phyloP scores from a whole-genome alignment of 1,140 invertebrate genomes.

The Dendroctonus valens region DNA sequence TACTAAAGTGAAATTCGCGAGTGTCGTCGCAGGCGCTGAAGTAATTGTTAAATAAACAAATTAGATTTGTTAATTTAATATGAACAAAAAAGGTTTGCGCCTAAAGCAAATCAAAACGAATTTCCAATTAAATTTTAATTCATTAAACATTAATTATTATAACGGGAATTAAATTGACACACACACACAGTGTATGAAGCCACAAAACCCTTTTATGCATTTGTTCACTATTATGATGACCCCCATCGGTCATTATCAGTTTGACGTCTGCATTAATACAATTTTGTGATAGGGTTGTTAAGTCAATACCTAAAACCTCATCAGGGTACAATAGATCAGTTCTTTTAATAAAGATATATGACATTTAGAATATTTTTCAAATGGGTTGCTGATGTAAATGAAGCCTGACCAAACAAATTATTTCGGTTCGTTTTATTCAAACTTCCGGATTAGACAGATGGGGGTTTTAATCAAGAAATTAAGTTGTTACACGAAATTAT shows the following conservation, averaged over 20 bases:
- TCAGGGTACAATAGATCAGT: slow-evolving; percentile 19
- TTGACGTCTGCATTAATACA: slow-evolving; percentile 1
- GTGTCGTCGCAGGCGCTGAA: too few relatives aligned
- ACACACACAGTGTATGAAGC: not conserved
- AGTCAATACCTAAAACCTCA: slow-evolving; percentile 22
- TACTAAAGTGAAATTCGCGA: too few relatives aligned
- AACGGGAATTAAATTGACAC: slow-evolving; percentile 1
- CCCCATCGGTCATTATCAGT: slow-evolving; percentile 14
- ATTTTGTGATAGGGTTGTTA: slow-evolving; percentile 16
- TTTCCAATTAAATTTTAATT: too few relatives aligned
- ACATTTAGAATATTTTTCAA: slow-evolving; percentile 6
- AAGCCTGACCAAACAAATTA: slow-evolving; percentile 27
- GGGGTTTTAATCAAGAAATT: slow-evolving; percentile 9
- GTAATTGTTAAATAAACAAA: too few relatives aligned
- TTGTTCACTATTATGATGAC: not conserved
- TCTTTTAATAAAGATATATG: slow-evolving; percentile 28
- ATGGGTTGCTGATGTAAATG: slow-evolving; percentile 2
- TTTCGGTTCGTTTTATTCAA: slow-evolving; percentile 9
- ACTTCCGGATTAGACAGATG: slow-evolving; percentile 11
- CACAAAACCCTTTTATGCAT: slow-evolving; percentile 2
- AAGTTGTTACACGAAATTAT: too few relatives aligned
- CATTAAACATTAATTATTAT: not conserved
- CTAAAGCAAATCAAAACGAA: too few relatives aligned
- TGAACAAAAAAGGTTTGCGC: too few relatives aligned
- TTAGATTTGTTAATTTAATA: too few relatives aligned